Conservation (phyloP, 2,113 vertebrate genomes). For the Phyllopteryx taeniolatus region DNA sequence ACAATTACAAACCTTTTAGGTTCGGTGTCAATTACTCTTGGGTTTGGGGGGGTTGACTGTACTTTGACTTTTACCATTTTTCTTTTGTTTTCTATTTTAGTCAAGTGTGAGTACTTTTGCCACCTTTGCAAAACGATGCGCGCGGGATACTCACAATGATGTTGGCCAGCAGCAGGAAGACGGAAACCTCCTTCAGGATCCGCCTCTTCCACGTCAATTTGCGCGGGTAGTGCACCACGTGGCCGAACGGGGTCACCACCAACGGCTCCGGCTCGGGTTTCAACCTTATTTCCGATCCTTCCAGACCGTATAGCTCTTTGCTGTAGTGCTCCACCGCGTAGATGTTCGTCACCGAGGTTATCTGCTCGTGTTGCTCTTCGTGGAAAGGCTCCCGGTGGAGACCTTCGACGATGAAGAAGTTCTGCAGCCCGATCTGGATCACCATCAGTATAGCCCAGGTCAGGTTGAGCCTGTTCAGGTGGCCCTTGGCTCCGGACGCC, state of each 20-base stretch:
- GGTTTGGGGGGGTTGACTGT: neutral
- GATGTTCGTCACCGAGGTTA: conserved; percentile 71
- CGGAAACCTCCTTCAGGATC: conserved; percentile 83
- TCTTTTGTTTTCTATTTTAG: neutral
- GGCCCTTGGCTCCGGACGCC: conserved; percentile 65
- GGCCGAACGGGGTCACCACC: neutral
- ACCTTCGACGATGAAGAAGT: conserved; percentile 90
- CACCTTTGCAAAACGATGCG: neutral
- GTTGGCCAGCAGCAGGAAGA: conserved; percentile 86
- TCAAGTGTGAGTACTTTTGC: neutral
- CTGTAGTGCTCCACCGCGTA: conserved; percentile 48
- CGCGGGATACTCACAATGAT: conserved; percentile 81
- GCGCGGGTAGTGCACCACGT: conserved; percentile 16
- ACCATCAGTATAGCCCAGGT: conserved; percentile 80
- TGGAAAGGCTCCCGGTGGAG: conserved; percentile 83
- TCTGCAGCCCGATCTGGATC: conserved; percentile 87
- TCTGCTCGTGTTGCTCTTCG: conserved; percentile 18
- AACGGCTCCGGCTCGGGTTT: conserved; percentile 4
- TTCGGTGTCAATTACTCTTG: too few relatives aligned
- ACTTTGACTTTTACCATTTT: neutral
- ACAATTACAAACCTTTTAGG: too few relatives aligned
- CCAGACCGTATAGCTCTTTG: conserved; percentile 24
- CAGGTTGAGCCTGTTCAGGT: conserved; percentile 78
- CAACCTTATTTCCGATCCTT: conserved; percentile 18
- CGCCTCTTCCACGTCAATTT: conserved; percentile 79